Percentiles rank a stretch among this genome's conserved stretches.
These are phyloP conservation scores for Ophraella communa DNA, from an alignment of 2,888 invertebrate genomes.

Conservation along the genomic window DNA sequence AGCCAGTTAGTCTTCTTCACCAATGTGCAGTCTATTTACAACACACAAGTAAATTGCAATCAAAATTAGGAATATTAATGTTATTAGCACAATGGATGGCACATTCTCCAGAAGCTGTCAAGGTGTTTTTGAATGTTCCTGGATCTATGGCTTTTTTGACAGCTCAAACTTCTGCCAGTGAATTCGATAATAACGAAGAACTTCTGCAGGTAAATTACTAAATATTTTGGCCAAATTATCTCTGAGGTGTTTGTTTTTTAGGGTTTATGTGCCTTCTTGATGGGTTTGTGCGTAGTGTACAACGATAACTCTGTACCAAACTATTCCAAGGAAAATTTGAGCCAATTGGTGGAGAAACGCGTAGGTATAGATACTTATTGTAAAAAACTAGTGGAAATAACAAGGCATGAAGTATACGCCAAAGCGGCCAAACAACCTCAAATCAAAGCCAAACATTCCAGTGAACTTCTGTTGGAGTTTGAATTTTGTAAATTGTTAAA, in stretches of 20 bases:
- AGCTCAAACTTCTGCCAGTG: constrained; percentile 79
- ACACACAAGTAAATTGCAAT: constrained; percentile 80
- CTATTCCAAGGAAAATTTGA: constrained; percentile 79
- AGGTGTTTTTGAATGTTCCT: constrained; percentile 75
- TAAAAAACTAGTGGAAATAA: constrained; percentile 84
- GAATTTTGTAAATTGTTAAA: constrained; percentile 95
- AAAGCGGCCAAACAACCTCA: constrained; percentile 94
- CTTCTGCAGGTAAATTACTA: constrained; percentile 63
- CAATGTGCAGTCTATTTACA: constrained; percentile 87
- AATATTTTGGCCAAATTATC: background rate
- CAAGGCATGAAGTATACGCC: constrained; percentile 89
- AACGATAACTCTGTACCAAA: constrained; percentile 82
- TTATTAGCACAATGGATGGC: constrained; percentile 88
- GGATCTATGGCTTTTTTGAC: constrained; percentile 83
- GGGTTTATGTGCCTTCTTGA: constrained; percentile 76
- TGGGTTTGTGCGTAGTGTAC: constrained; percentile 90
- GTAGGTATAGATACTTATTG: constrained; percentile 89
- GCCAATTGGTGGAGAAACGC: constrained; percentile 84
- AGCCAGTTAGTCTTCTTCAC: constrained; percentile 88
- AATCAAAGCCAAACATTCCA: constrained; percentile 74
- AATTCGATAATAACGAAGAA: constrained; percentile 89
- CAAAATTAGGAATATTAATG: constrained; percentile 90
- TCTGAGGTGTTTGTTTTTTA: constrained; percentile 56
- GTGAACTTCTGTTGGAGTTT: constrained; percentile 88
- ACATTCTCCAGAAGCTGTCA: constrained; percentile 83